These are phyloP conservation scores for Champsocephalus gunnari DNA, from an alignment of 2,797 vertebrate genomes.

Conservation along the genomic window DNA sequence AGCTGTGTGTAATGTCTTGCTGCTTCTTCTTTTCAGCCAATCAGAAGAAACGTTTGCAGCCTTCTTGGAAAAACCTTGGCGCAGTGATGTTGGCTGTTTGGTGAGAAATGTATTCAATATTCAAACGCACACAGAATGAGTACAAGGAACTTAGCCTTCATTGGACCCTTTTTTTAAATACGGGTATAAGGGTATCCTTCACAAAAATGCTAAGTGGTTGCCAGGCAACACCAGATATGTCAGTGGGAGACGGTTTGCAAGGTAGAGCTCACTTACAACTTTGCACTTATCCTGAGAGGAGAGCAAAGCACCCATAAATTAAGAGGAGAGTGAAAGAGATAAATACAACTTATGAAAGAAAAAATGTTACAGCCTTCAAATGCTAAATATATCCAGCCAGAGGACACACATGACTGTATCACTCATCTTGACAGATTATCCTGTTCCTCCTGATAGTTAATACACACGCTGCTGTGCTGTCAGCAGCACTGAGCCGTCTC, in stretches of 20 bases:
- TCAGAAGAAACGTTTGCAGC: constrained; percentile 27
- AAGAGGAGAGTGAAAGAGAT: constrained; percentile 24
- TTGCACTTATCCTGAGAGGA: constrained; percentile 40
- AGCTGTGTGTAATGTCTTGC: constrained; percentile 28
- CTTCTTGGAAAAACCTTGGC: constrained; percentile 21
- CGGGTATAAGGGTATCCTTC: constrained; percentile 56
- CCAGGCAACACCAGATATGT: constrained; percentile 72
- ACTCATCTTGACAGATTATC: constrained; percentile 65
- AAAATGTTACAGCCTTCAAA: constrained; percentile 32
- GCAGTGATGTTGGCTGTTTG: constrained; percentile 44
- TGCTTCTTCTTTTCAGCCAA: constrained; percentile 25
- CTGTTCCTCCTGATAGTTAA: constrained; percentile 60
- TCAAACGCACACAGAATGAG: constrained; percentile 66
- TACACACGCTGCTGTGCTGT: constrained; percentile 49
- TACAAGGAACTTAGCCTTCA: constrained; percentile 67
- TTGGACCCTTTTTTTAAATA: constrained; percentile 42
- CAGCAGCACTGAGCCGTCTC: constrained; percentile 53
- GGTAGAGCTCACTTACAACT: constrained; percentile 52
- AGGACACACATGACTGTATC: constrained; percentile 54
- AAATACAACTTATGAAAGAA: constrained; percentile 24
- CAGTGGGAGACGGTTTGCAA: constrained; percentile 54
- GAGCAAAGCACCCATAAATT: constrained; percentile 30
- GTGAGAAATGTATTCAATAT: constrained; percentile 52
- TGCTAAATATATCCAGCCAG: constrained; percentile 32
- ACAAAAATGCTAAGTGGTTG: constrained; percentile 70